Percentiles rank a stretch among this genome's conserved stretches.
Conservation (phyloP, 2,113 vertebrate genomes). For the Pogonocichla stellata region DNA sequence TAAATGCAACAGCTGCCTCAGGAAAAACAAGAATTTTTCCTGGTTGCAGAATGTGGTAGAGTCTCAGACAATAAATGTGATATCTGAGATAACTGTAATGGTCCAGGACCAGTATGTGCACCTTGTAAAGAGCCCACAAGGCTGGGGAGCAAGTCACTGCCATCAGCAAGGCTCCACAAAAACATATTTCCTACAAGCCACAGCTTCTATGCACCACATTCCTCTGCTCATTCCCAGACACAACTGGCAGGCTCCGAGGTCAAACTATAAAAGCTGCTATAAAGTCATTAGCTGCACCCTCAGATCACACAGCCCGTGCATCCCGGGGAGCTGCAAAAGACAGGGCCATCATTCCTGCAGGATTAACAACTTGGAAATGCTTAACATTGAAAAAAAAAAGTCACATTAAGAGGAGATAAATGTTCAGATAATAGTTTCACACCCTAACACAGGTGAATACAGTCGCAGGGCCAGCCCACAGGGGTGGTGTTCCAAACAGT, state of each 20-base stretch:
- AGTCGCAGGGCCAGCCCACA: neutral
- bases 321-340: neutral
- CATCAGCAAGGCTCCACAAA: neutral
- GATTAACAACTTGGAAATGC: neutral
- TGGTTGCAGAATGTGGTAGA: neutral
- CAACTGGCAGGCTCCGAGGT: neutral
- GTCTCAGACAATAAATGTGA: neutral
- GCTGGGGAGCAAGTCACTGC: neutral
- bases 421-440: neutral
- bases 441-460: neutral
- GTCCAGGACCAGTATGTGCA: neutral
- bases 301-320: fast-evolving
- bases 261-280: neutral
- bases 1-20: neutral
- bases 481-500: fast-evolving
- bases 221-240: neutral
- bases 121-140: neutral
- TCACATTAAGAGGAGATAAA: neutral
- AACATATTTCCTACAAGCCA: neutral
- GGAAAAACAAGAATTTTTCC: neutral
- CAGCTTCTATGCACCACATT: neutral
- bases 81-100: neutral
- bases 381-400: neutral
- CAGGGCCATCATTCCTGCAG: neutral
- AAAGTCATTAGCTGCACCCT: neutral